These are phyloP conservation scores for Elegia similella DNA, from an alignment of 2,888 invertebrate genomes.

Conservation along the genomic window DNA sequence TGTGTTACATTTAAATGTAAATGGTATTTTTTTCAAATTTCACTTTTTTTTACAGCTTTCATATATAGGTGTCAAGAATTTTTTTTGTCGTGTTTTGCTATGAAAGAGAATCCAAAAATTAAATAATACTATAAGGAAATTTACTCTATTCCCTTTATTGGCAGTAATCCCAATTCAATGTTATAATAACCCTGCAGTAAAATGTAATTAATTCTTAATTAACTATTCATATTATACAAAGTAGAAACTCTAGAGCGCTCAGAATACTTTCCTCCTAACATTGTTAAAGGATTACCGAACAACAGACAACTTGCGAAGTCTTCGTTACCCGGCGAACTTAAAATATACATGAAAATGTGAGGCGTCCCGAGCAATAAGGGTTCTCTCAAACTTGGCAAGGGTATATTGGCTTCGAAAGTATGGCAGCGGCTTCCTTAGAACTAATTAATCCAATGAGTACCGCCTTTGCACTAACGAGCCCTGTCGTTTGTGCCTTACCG, in stretches of 20 bases:
- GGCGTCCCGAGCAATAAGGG: constrained; percentile 55
- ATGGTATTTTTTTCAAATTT: too few species aligned
- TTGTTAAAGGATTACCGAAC: constrained; percentile 61
- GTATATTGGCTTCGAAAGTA: constrained; percentile 50
- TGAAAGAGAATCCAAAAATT: too few species aligned
- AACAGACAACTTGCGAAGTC: constrained; percentile 47
- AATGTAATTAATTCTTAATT: constrained; percentile 59
- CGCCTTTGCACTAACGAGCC: constrained; percentile 71
- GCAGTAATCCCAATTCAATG: background rate
- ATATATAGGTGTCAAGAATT: too few species aligned
- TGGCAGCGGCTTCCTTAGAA: constrained; percentile 58
- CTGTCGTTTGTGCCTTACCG: constrained; percentile 64
- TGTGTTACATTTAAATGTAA: too few species aligned
- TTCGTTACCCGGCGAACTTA: constrained; percentile 49
- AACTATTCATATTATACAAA: constrained; percentile 59
- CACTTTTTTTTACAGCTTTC: too few species aligned
- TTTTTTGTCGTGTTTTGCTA: too few species aligned
- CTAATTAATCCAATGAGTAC: constrained; percentile 78
- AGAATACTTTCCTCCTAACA: constrained; percentile 59
- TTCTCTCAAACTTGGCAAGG: constrained; percentile 40
- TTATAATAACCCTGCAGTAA: constrained; percentile 32
- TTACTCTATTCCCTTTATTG: too few species aligned
- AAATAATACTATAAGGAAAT: too few species aligned
- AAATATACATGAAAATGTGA: constrained; percentile 62
- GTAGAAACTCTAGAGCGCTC: constrained; percentile 47